phyloP scores from a whole-genome alignment of 2,888 invertebrate species.

The Idaea aversata region DNA sequence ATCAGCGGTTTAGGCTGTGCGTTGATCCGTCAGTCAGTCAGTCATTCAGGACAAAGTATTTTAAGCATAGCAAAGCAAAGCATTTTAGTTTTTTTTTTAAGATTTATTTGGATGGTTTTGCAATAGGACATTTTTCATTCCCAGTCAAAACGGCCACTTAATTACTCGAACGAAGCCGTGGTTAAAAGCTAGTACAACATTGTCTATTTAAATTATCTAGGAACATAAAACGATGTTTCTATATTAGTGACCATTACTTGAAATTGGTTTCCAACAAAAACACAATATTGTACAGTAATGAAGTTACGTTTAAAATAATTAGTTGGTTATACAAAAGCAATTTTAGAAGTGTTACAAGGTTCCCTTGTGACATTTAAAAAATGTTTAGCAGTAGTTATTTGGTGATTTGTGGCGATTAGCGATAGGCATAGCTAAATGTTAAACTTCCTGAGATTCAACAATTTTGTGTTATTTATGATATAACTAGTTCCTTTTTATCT shows the following conservation, averaged over 20 bases:
- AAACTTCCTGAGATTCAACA: not conserved
- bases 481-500: too few relatives aligned
- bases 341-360: slow-evolving; percentile 67
- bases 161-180: too few relatives aligned
- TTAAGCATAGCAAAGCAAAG: too few relatives aligned
- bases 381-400: slow-evolving; percentile 32
- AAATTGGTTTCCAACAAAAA: slow-evolving; percentile 45
- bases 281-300: slow-evolving; percentile 47
- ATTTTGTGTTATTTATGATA: not conserved
- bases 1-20: too few relatives aligned
- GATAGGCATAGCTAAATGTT: slow-evolving; percentile 14
- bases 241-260: slow-evolving; percentile 46
- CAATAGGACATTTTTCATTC: too few relatives aligned
- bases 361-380: slow-evolving; percentile 52
- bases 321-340: slow-evolving; percentile 43
- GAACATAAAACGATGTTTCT: not conserved
- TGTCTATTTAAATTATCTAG: not conserved
- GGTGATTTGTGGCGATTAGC: slow-evolving; percentile 31
- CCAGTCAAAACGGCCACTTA: too few relatives aligned
- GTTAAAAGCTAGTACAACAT: too few relatives aligned
- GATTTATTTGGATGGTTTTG: too few relatives aligned
- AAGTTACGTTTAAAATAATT: slow-evolving; percentile 55
- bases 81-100: too few relatives aligned
- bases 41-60: too few relatives aligned
- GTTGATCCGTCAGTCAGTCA: too few relatives aligned